phyloP scores from a whole-genome alignment of 2,888 invertebrate species.

The Parnassius apollo region DNA sequence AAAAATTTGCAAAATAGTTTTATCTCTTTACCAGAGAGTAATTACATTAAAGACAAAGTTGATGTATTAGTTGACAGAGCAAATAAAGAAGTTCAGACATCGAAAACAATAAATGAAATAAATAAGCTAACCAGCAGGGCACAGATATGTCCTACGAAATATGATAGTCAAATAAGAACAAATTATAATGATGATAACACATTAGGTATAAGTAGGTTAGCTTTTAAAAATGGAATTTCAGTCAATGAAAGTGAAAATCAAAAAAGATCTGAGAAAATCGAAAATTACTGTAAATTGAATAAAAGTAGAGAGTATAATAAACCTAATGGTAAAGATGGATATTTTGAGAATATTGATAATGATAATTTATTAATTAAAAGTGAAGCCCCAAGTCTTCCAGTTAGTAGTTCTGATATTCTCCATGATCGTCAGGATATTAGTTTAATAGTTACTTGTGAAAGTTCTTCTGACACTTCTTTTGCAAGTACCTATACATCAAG shows the following conservation, averaged over 20 bases:
- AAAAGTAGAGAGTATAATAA: slow-evolving; percentile 72
- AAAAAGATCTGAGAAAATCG: slow-evolving; percentile 74
- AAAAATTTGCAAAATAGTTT: slow-evolving; percentile 57
- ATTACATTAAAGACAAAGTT: slow-evolving; percentile 46
- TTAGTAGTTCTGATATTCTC: slow-evolving; percentile 28
- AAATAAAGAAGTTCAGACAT: slow-evolving; percentile 58
- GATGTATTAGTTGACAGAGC: slow-evolving; percentile 41
- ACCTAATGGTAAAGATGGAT: slow-evolving; percentile 48
- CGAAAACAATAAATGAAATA: slow-evolving; percentile 47
- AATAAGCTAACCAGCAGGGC: slow-evolving; percentile 58
- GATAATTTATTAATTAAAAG: slow-evolving; percentile 34
- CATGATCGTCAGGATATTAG: slow-evolving; percentile 35
- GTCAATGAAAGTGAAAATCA: slow-evolving; percentile 52
- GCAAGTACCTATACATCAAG: slow-evolving; percentile 52
- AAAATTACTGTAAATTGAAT: slow-evolving; percentile 78
- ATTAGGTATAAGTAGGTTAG: slow-evolving; percentile 66
- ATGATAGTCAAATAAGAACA: slow-evolving; percentile 61
- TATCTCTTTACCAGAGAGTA: slow-evolving; percentile 44
- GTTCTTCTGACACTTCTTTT: slow-evolving; percentile 65
- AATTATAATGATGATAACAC: slow-evolving; percentile 63
- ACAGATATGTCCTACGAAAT: slow-evolving; percentile 71
- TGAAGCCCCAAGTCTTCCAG: slow-evolving; percentile 34
- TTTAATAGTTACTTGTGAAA: slow-evolving; percentile 43
- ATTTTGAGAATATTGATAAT: slow-evolving; percentile 32
- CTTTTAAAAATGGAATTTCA: slow-evolving; percentile 52